Evolutionary conservation across 2,888 invertebrate genomes (phyloP), one percentile per base, ranked within the genome.

Genomic region (Amphipoea lucens): DNA sequence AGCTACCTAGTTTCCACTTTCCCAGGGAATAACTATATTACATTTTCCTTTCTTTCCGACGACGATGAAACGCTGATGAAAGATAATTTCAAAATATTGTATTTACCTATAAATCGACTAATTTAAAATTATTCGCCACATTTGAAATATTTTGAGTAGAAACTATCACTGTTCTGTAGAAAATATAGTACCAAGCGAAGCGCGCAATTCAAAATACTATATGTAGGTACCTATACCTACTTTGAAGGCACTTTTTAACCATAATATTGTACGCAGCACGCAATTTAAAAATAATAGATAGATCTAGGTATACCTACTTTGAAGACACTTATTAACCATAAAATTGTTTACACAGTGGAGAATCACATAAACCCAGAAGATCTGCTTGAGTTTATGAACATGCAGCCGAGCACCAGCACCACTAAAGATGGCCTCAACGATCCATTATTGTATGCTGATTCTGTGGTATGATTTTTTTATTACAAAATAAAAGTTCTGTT

Each of bases 331-430:
- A 63, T 14, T 54, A 57, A 77, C 36, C 12, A 4, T 54, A 54
- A 4, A 9, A n/a, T 29, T 79, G 71, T 42, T 81, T 88, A 69
- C 85, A 29, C 92, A 96, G 96, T 96, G 92, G 96, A 96, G 87
- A 95, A 96, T 88, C 95, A 96, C 86, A 96, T 96, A 73, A 95
- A 94, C 71, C 95, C 96, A 0, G 96, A 96, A 67, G 96, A 96
- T 76, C 87, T 96, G n/a, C 88, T 85, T 1, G 94, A 96, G 79
- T 95, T 96, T 82, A 36, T 93, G 65, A 90, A 91, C 23, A 90
- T 92, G 67, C 67, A 90, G 40, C 70, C 81, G 23, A 84, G 82
- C 57, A 82, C 81, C 29, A 79, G 82, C 1, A 79, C 87, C 0
- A 85, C 91, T 4, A 85, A 87, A 1, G 87, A 60, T 6, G 79